Evolutionary conservation across 2,113 vertebrate genomes (phyloP).

Genomic region (Otis tarda): DNA sequence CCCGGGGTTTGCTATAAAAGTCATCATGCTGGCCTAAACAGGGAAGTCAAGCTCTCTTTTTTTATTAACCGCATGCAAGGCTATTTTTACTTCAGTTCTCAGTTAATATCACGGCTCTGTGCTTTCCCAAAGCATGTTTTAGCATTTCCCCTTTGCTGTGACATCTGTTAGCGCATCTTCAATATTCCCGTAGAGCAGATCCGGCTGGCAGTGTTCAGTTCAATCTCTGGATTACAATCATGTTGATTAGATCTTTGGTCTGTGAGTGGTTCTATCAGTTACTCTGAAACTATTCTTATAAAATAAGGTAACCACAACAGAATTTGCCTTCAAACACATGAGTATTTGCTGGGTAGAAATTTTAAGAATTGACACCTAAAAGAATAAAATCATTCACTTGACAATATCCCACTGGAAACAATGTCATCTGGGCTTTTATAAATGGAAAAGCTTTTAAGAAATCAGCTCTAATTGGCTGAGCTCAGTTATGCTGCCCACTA

Average conservation of each 20-base stretch:
- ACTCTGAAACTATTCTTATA: neutral
- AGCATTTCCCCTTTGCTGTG: neutral
- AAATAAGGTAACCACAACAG: neutral
- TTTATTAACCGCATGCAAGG: neutral
- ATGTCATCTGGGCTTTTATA: neutral
- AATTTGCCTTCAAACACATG: neutral
- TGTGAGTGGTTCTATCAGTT: neutral
- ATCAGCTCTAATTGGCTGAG: neutral
- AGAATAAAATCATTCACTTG: neutral
- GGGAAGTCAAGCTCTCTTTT: neutral
- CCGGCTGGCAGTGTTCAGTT: neutral
- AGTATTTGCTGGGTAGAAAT: neutral
- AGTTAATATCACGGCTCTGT: neutral
- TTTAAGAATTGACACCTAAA: neutral
- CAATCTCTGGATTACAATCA: neutral
- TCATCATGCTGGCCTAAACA: neutral
- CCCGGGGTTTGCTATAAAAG: neutral
- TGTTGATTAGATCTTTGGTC: neutral
- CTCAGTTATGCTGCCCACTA: neutral
- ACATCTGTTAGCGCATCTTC: neutral
- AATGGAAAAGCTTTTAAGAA: constrained; percentile 25
- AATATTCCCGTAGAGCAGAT: neutral
- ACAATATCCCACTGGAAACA: neutral
- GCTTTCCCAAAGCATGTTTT: neutral
- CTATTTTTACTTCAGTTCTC: neutral